These are phyloP conservation scores for Mystacides longicornis DNA, from an alignment of 2,888 invertebrate species.

Conservation along the genomic window DNA sequence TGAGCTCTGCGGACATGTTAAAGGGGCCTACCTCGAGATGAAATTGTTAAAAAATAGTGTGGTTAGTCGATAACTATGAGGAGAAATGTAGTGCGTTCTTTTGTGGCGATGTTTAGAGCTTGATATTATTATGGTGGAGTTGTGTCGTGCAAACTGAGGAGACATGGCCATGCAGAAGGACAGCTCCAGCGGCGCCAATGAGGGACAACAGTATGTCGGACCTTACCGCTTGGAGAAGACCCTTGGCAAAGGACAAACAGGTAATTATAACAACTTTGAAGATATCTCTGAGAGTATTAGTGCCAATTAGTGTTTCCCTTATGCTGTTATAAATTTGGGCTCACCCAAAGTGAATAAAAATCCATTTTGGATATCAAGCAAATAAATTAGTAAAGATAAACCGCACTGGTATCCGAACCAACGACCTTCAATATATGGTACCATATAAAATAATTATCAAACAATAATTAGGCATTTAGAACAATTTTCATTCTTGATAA, in stretches of 20 bases:
- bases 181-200: slow-evolving; percentile 43
- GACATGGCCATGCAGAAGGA: slow-evolving; percentile 38
- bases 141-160: background rate
- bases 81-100: background rate
- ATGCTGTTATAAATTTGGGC: too few relatives aligned
- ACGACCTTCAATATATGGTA: too few relatives aligned
- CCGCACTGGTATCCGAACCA: too few relatives aligned
- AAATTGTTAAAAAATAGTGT: background rate
- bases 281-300: too few relatives aligned
- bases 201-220: slow-evolving; percentile 91
- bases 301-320: too few relatives aligned
- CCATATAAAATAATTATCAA: too few relatives aligned
- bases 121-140: slow-evolving; percentile 2
- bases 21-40: slow-evolving; percentile 1
- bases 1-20: background rate
- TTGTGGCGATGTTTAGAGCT: background rate
- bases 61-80: background rate
- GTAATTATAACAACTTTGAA: slow-evolving; percentile 48
- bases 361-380: too few relatives aligned
- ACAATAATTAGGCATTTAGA: too few relatives aligned
- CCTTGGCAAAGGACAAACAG: slow-evolving; percentile 98
- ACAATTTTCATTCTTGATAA: too few relatives aligned
- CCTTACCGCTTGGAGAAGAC: slow-evolving; percentile 99
- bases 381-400: too few relatives aligned
- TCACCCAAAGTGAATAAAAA: too few relatives aligned